Base-by-base conservation (phyloP, 2,797 vertebrate species). In the Hybognathus amarus region DNA sequence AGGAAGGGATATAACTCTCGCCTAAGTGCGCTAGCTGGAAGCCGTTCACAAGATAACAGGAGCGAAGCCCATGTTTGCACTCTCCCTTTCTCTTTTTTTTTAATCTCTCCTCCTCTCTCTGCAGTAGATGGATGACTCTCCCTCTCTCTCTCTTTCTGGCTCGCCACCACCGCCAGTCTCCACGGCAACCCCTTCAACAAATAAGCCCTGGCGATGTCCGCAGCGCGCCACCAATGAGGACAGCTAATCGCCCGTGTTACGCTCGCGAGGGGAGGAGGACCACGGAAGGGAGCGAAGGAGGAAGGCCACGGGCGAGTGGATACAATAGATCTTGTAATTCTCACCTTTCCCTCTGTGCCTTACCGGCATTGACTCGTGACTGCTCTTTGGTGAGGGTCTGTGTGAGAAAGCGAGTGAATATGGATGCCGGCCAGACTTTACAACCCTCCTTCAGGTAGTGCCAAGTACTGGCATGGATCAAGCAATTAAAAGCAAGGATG, bases 101-200 rank as follows among this genome's bases (percentile, higher is more conserved):
- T 80, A 68, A 79, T 87, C 85, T 87, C 82, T 56, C 78, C 69
- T 70, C 78, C 80, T 79, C 86, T 81, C 86, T 85, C 86, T 82
- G 89, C 85, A 78, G 89, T 88, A 87, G 86, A 88, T 86, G 77
- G 77, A 89, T 64, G 78, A 54, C 77, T 76, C 76, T 45, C 67
- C 76, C 82, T 71, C 52, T 77, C 54, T 75, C 77, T 75, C 66
- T 70, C 56, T 86, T 77, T 90, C 89, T 90, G 90, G 90, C 90
- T 93, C 88, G 79, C 92, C 81, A 83, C 83, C 86, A 83, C 91
- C 82, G 88, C 90, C 93, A 91, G 95, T 97, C 94, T 96, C 96
- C 95, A 97, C 93, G 94, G 96, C 95, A 97, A 97, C 96, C 94
- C 94, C 95, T 95, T 96, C 95, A 97, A 97, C 96, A 97, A 97